A percentile compares a stretch with the other conserved stretches of the same genome.
These are phyloP conservation scores for Albula glossodonta DNA, from an alignment of 2,113 vertebrate genomes.

Conservation along the genomic window DNA sequence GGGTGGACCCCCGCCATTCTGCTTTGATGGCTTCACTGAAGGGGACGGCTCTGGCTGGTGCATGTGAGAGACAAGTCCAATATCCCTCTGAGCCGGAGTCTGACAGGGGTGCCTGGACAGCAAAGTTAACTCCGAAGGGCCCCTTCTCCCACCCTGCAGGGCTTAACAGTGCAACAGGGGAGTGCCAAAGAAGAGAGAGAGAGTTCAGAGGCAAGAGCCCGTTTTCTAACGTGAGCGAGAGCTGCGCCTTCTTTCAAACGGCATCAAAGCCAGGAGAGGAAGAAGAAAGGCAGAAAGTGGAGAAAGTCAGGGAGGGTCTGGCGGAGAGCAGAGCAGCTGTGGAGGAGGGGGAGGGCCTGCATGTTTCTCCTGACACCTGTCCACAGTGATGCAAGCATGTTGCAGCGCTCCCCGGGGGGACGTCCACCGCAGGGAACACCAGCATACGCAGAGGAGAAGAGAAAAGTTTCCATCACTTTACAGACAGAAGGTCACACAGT, in stretches of 20 bases:
- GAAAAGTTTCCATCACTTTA: too few relatives aligned
- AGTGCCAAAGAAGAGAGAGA: neutral
- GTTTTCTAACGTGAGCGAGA: conserved; percentile 15
- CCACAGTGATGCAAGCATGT: neutral
- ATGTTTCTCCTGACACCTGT: neutral
- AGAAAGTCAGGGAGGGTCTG: conserved; percentile 36
- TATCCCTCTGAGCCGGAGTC: conserved; percentile 48
- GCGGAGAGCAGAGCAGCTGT: conserved; percentile 40
- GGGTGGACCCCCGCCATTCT: conserved; percentile 10
- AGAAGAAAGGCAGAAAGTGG: neutral
- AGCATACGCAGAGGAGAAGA: too few relatives aligned
- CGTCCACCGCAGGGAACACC: too few relatives aligned
- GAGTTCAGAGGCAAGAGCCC: conserved; percentile 3
- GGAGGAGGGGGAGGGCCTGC: neutral
- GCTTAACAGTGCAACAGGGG: neutral
- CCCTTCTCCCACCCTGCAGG: neutral
- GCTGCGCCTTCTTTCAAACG: conserved; percentile 4
- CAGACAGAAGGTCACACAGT: too few relatives aligned
- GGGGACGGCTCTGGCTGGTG: conserved; percentile 50
- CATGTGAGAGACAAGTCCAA: conserved; percentile 44
- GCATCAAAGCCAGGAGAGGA: conserved; percentile 18
- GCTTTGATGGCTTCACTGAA: conserved; percentile 39
- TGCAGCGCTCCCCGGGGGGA: neutral
- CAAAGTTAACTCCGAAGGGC: neutral
- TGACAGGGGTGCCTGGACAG: conserved; percentile 2